Evolutionary conservation across 2,888 invertebrate genomes (phyloP).

Genomic region (Anagyrus pseudococci): DNA sequence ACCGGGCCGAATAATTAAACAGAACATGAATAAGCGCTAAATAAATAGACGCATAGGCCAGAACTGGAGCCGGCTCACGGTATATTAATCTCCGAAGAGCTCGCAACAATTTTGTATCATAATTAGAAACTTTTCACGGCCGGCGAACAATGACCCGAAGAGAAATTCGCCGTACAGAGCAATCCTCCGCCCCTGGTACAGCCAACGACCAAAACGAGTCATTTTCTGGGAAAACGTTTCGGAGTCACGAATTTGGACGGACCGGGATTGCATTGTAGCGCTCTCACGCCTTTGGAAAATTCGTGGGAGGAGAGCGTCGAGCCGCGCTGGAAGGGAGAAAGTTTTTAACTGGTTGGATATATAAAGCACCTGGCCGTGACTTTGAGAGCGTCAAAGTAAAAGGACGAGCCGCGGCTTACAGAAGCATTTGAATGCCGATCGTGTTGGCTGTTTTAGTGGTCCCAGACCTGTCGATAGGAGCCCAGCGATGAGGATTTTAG

Average conservation of each 20-base stretch:
- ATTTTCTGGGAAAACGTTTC: background rate
- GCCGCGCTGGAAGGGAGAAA: conserved; percentile 62
- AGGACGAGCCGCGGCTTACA: conserved; percentile 29
- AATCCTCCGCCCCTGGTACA: background rate
- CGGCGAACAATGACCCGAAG: background rate
- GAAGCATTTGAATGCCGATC: too few species aligned
- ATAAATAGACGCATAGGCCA: too few species aligned
- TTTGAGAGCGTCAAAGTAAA: conserved; percentile 55
- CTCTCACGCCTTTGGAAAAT: background rate
- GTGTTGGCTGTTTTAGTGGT: too few species aligned
- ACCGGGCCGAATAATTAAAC: too few species aligned
- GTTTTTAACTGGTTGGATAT: conserved; percentile 52
- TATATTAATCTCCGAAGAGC: too few species aligned
- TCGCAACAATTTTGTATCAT: too few species aligned
- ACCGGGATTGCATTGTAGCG: background rate
- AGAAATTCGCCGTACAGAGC: background rate
- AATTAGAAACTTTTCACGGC: conserved; percentile 10
- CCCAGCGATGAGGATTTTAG: conserved; percentile 19
- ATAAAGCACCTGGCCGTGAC: conserved; percentile 60
- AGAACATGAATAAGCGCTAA: too few species aligned
- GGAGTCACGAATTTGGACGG: background rate
- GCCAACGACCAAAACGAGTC: background rate
- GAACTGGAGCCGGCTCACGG: too few species aligned
- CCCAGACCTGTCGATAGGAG: background rate
- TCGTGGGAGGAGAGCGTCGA: conserved; percentile 24